Base-by-base conservation (phyloP, 2,797 vertebrate species). In the Rousettus madagascariensis region DNA sequence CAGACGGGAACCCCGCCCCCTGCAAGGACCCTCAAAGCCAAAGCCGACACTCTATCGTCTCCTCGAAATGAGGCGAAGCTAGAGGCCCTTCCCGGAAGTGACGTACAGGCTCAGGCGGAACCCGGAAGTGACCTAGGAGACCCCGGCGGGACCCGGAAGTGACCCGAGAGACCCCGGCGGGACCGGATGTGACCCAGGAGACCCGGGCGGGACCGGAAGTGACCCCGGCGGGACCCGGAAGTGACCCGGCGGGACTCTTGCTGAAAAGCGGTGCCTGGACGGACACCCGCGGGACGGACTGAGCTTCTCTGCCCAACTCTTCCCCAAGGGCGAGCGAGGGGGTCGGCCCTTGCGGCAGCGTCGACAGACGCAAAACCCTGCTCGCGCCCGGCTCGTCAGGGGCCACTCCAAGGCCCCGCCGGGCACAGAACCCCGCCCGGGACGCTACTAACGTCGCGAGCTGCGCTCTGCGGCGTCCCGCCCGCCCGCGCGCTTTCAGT, bases 361-460 rank as follows among this genome's bases (percentile, higher is more conserved):
- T 16, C 0, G 6, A 38, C 17, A 3, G n/a, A 28, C 66, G 38
- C 0, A 22, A 41, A 57, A 38, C 10, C 46, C 46, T 6, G 26
- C 11, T 30, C 12, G 6, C 26, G 51, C 43, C 13, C 10, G 7
- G 0, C 33, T 30, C 30, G 55, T 22, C 26, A 1, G 46, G 46
- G 46, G 13, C 46, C 12, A 46, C 46, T 16, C 49, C 49, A 2
- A 15, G 49, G 49, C 49, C 49, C 49, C 49, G 5, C 49, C 49
- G 15, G 49, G 49, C 15, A 5, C 49, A 49, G 46, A 46, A 12
- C 12, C 46, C 46, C 46, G 43, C 43, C 3, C 16, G 5, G 2
- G 13, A n/a, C 0, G 0, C 24, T 6, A 5, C 24, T 6, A 5
- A 16, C 1, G 4, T 19, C 77, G n/a, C 19, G 8, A 24, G 9